A percentile compares a stretch with the other conserved stretches of the same genome.
Conservation (phyloP, 2,797 vertebrate genomes). For the Danio choprae region DNA sequence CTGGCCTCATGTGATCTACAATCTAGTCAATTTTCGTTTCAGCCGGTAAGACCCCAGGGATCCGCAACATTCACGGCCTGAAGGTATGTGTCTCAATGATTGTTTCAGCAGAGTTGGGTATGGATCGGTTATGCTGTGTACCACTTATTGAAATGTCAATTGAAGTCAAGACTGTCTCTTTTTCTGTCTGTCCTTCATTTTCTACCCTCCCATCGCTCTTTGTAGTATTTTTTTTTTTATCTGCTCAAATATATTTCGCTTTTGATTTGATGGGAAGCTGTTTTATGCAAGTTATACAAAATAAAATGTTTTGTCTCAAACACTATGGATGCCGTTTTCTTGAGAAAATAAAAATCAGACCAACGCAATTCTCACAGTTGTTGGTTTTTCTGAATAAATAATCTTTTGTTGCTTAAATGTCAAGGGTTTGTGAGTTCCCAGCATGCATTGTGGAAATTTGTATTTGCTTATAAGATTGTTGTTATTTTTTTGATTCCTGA, state of each 20-base stretch:
- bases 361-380: no score
- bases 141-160: conserved; percentile 99
- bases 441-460: no score
- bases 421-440: no score
- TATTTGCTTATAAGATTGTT: no score
- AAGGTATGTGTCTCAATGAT: conserved; percentile 99
- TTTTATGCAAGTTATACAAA: background rate
- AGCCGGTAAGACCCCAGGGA: conserved; percentile 99
- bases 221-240: conserved; percentile 17
- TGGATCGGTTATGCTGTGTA: conserved; percentile 96
- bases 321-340: no score
- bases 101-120: conserved; percentile 94
- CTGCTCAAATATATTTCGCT: background rate
- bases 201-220: conserved; percentile 16
- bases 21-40: conserved; percentile 99
- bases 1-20: conserved; percentile 97
- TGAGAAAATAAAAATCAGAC: no score
- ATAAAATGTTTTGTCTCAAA: no score
- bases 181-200: conserved; percentile 18
- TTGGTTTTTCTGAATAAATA: no score
- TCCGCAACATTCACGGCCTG: conserved; percentile 99
- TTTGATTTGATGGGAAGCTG: no score
- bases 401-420: no score
- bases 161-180: conserved; percentile 87
- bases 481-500: no score